A percentile compares a stretch with the other conserved stretches of the same genome.
Evolutionary conservation across 1,140 invertebrate species (phyloP).

Genomic region (Magallana ariakensis): DNA sequence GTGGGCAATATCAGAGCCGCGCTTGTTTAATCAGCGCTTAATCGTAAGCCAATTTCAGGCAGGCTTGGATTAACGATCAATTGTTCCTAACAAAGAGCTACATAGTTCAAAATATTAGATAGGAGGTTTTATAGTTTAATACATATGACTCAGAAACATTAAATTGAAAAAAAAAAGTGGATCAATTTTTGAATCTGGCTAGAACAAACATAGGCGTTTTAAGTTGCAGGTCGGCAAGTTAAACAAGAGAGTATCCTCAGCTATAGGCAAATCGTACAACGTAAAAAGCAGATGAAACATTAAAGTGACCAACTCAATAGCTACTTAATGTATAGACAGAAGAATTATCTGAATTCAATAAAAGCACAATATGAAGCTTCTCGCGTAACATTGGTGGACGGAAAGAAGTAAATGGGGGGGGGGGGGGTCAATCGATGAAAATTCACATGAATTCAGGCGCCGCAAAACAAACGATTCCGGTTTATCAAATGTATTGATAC

Average conservation of each 20-base stretch:
- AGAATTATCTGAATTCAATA: constrained; percentile 25
- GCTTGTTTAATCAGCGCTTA: not conserved
- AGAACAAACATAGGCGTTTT: not conserved
- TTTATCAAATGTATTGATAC: constrained; percentile 11
- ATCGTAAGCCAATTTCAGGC: constrained; percentile 23
- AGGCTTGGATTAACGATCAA: constrained; percentile 12
- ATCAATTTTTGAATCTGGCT: constrained; percentile 11
- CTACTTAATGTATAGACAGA: not conserved
- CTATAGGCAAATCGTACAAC: not conserved
- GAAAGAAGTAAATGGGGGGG: not conserved
- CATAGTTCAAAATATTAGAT: not conserved
- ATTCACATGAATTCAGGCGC: not conserved
- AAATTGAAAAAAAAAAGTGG: not conserved
- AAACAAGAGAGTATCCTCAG: not conserved
- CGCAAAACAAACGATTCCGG: not conserved
- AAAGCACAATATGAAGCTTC: not conserved
- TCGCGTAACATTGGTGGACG: not conserved
- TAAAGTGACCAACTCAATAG: not conserved
- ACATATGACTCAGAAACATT: constrained; percentile 9
- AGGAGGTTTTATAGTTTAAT: not conserved
- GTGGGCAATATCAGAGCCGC: not conserved
- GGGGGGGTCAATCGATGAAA: not conserved
- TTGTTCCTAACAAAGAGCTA: constrained; percentile 18
- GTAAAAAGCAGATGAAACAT: not conserved
- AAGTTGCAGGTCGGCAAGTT: not conserved